Conservation (phyloP, 2,888 invertebrate species). For the Phyllotreta cruciferae region DNA sequence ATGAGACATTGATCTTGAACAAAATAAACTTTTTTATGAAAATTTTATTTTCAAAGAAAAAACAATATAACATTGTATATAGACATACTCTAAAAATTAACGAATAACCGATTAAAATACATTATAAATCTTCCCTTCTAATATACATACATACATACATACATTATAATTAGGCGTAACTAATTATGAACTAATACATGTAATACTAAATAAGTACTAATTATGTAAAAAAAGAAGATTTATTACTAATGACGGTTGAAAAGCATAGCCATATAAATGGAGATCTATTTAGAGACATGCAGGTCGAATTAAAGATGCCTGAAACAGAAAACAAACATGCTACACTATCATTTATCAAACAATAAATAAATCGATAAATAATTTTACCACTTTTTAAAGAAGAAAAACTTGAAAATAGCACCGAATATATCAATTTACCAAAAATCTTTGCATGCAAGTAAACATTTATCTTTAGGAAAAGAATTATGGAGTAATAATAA, state of each 20-base stretch:
- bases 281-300: constrained; percentile 66
- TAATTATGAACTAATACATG: too few species aligned
- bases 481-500: constrained; percentile 1
- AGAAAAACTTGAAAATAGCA: too few species aligned
- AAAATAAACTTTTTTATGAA: constrained; percentile 10
- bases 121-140: not conserved
- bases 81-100: not conserved
- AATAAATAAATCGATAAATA: not conserved
- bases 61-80: constrained; percentile 19
- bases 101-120: too few species aligned
- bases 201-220: too few species aligned
- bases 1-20: not conserved
- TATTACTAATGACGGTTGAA: constrained; percentile 39
- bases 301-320: constrained; percentile 62
- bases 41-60: constrained; percentile 16
- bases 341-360: constrained; percentile 31
- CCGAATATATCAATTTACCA: not conserved
- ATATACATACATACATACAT: too few species aligned
- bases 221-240: constrained; percentile 24
- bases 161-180: too few species aligned
- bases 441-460: constrained; percentile 1
- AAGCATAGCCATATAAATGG: constrained; percentile 44
- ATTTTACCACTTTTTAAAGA: not conserved
- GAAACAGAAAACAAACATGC: constrained; percentile 57
- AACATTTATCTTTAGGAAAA: not conserved